Evolutionary conservation across 2,113 vertebrate genomes (phyloP).

Genomic region (Procavia capensis): DNA sequence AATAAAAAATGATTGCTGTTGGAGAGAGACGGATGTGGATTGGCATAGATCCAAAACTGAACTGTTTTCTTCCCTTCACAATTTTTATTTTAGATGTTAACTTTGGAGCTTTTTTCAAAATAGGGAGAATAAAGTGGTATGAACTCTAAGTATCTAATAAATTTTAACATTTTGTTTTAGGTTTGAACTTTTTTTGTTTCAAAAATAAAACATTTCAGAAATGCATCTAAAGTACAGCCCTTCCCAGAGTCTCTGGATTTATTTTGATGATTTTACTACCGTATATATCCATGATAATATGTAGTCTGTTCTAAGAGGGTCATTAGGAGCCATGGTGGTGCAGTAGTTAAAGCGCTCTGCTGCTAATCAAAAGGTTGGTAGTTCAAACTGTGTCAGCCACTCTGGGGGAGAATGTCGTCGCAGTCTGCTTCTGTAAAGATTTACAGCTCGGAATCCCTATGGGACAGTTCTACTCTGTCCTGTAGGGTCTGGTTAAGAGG

Average conservation of each 20-base stretch:
- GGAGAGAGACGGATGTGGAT: background rate
- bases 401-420: no score
- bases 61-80: background rate
- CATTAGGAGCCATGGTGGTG: no score
- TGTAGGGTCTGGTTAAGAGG: no score
- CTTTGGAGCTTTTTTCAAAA: slow-evolving; percentile 4
- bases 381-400: no score
- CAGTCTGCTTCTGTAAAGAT: no score
- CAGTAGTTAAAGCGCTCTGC: no score
- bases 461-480: no score
- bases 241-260: background rate
- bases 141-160: background rate
- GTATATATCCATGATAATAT: background rate
- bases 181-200: slow-evolving; percentile 22
- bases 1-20: background rate
- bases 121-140: background rate
- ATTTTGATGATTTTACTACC: background rate
- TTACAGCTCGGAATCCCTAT: no score
- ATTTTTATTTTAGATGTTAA: slow-evolving; percentile 2
- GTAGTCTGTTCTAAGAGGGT: background rate
- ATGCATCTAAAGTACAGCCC: background rate
- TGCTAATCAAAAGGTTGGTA: no score
- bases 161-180: background rate
- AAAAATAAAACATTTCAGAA: slow-evolving; percentile 14
- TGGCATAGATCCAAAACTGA: background rate